Base-by-base conservation (phyloP, 2,888 invertebrate genomes). In the Parnassius orleans region DNA sequence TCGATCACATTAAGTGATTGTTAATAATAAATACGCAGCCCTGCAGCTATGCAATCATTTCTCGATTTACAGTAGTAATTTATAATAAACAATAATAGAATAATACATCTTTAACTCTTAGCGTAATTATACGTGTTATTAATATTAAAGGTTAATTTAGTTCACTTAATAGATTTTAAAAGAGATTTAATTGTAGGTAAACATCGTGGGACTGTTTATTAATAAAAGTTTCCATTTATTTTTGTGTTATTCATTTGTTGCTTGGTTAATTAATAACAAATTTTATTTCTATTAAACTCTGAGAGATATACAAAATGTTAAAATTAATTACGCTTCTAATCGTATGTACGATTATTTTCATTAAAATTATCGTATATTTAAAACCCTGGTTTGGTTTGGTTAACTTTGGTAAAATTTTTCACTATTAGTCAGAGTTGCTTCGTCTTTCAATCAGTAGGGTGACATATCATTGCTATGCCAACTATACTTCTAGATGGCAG, bases 291-390 rank as follows among this genome's bases (percentile, higher is more conserved):
- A 12, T 14, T 9, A 48, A 10, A 43, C 11, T 10, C 10, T 43
- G 43, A 11, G 43, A 9, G 11, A 43, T 43, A 43, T 43, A 43
- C 43, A 43, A 10, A 43, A 43, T 43, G 43, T 42, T 47, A 12
- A 53, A 53, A 42, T 47, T 33, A 43, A 43, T 58, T 52, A 44
- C 53, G 53, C 15, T 52, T 51, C 60, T 68, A 57, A 63, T 61
- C 68, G 68, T 70, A n/a, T n/a, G n/a, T n/a, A 69, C 33, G 33
- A 33, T 33, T 33, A 33, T 33, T 33, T 33, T 33, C 33, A 33
- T 33, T 33, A 5, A 33, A 33, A 33, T 7, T 7, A 33, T 33
- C 24, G 24, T 24, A 24, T 24, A 24, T 7, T 24, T 24, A 24
- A 24, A 24, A 24, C 24, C 7, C 24, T 5, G 24, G 24, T 24